phyloP scores from a whole-genome alignment of 2,113 vertebrate species.

The Camelus bactrianus region DNA sequence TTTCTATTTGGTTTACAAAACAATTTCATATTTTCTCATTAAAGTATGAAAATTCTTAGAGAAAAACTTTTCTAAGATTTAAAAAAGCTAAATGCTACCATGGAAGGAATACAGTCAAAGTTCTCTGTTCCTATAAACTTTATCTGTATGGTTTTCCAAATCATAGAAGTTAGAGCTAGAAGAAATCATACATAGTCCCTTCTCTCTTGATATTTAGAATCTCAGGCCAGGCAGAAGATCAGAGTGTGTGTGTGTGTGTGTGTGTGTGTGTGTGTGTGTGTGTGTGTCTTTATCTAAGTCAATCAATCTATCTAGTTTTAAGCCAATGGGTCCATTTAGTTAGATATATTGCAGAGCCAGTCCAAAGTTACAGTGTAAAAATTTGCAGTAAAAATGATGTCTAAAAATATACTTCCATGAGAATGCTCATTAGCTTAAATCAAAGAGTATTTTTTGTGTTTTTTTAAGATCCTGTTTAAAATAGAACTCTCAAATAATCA shows the following conservation, averaged over 20 bases:
- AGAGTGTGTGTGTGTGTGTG: too few relatives aligned
- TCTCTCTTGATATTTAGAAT: neutral
- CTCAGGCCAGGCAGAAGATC: neutral
- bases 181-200: neutral
- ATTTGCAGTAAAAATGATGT: neutral
- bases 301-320: neutral
- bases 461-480: neutral
- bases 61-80: neutral
- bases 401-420: neutral
- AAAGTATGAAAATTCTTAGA: neutral
- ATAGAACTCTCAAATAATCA: neutral
- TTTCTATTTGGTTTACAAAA: neutral
- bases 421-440: neutral
- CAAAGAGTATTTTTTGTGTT: neutral
- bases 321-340: neutral
- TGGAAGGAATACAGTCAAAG: neutral
- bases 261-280: accelerated
- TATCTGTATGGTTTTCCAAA: neutral
- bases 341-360: neutral
- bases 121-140: neutral
- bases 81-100: neutral
- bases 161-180: constrained; percentile 3
- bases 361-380: constrained; percentile 7
- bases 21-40: neutral
- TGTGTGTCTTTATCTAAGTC: neutral